Evolutionary conservation across 2,888 invertebrate genomes (phyloP).

Genomic region (Junonia oenone): DNA sequence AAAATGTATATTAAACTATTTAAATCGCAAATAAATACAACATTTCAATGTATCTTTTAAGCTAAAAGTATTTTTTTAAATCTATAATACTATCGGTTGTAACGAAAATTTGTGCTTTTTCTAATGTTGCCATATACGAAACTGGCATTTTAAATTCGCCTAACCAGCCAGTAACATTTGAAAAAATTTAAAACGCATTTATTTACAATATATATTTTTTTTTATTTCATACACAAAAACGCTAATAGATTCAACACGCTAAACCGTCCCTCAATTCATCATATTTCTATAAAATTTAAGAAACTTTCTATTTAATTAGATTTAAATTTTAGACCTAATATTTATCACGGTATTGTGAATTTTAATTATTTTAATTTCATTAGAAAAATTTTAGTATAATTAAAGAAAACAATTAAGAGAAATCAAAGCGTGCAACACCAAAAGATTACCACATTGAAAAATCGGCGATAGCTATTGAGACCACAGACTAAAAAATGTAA

Average conservation of each 20-base stretch:
- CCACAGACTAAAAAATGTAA: constrained; percentile 17
- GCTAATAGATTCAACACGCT: constrained; percentile 20
- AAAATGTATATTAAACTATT: constrained; percentile 28
- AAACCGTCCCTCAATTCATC: not conserved
- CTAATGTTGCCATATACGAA: constrained; percentile 1
- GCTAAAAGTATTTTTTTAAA: constrained; percentile 14
- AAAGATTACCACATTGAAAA: constrained; percentile 6
- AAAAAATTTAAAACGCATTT: constrained; percentile 19
- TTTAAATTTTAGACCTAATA: constrained; percentile 7
- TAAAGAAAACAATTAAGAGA: constrained; percentile 13
- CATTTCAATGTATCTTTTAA: constrained; percentile 7
- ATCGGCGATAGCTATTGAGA: constrained; percentile 12
- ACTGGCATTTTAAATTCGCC: constrained; percentile 8
- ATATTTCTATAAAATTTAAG: constrained; percentile 19
- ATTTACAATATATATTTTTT: constrained; percentile 18
- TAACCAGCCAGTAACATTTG: constrained; percentile 16
- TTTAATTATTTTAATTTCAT: not conserved
- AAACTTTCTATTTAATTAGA: constrained; percentile 16
- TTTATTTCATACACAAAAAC: constrained; percentile 13
- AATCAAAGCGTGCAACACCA: constrained; percentile 24
- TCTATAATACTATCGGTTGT: constrained; percentile 29
- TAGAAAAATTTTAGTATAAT: not conserved
- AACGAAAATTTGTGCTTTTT: constrained; percentile 6
- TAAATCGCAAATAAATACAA: constrained; percentile 26
- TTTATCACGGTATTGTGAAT: not conserved